phyloP scores from a whole-genome alignment of 2,797 vertebrate species.

The Pelodytes ibericus region DNA sequence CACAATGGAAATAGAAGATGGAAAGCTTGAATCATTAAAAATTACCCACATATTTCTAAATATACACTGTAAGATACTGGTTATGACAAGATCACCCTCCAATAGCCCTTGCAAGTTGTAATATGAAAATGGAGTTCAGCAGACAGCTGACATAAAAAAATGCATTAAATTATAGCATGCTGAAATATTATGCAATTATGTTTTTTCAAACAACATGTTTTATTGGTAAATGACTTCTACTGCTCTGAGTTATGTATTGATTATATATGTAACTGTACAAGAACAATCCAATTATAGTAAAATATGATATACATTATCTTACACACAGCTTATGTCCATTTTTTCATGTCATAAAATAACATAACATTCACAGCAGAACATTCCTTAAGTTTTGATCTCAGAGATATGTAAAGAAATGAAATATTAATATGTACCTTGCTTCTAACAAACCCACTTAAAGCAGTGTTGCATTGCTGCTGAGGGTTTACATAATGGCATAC shows the following conservation, averaged over 20 bases:
- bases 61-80: not conserved
- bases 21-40: not conserved
- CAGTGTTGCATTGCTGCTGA: no score
- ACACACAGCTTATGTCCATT: not conserved
- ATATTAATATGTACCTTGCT: no score
- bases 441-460: no score
- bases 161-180: not conserved
- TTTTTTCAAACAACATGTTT: constrained; percentile 6
- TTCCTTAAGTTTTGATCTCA: not conserved
- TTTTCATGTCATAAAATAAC: not conserved
- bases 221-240: not conserved
- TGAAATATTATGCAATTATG: not conserved
- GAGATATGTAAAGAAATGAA: not conserved
- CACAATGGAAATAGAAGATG: not conserved
- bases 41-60: not conserved
- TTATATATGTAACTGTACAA: constrained; percentile 9
- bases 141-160: not conserved
- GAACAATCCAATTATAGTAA: constrained; percentile 8
- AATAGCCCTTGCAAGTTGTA: not conserved
- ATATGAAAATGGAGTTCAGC: not conserved
- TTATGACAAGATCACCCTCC: not conserved
- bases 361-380: not conserved
- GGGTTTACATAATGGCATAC: no score
- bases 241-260: constrained; percentile 2
- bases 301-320: constrained; percentile 2